phyloP scores from a whole-genome alignment of 2,113 vertebrate species.

The Campylomormyrus numenius region DNA sequence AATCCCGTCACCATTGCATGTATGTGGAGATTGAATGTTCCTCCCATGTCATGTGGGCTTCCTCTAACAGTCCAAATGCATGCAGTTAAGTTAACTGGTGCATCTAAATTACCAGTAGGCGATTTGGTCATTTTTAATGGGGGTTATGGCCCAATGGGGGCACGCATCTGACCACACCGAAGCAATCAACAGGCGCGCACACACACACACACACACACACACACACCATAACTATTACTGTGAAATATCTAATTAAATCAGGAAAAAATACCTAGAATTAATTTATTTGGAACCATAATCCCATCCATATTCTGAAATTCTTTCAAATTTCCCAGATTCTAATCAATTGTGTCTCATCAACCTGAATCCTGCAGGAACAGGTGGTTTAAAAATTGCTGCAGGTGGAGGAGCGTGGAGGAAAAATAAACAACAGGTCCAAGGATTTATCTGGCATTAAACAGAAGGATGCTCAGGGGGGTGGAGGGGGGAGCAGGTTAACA shows the following conservation, averaged over 20 bases:
- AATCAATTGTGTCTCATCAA: neutral
- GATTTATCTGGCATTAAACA: neutral
- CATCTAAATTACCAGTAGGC: neutral
- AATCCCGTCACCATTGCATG: neutral
- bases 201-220: neutral
- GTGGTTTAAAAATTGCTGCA: neutral
- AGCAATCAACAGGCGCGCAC: neutral
- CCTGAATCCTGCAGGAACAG: neutral
- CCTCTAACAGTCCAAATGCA: neutral
- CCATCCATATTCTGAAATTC: neutral
- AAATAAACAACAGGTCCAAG: neutral
- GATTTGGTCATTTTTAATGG: neutral
- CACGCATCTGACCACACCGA: neutral
- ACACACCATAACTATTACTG: neutral
- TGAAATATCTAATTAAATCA: neutral
- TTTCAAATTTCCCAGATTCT: neutral
- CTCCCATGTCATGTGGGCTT: neutral
- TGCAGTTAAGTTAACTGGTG: neutral
- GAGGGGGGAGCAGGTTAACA: neutral
- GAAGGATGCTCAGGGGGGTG: neutral
- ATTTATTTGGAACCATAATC: neutral
- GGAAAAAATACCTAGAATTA: neutral
- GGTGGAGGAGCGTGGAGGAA: neutral
- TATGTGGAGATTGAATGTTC: neutral
- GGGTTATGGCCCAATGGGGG: neutral